Percentiles rank a stretch among this genome's conserved stretches.
These are phyloP conservation scores for Rattus rattus DNA, from an alignment of 2,113 vertebrate genomes.

Conservation along the genomic window DNA sequence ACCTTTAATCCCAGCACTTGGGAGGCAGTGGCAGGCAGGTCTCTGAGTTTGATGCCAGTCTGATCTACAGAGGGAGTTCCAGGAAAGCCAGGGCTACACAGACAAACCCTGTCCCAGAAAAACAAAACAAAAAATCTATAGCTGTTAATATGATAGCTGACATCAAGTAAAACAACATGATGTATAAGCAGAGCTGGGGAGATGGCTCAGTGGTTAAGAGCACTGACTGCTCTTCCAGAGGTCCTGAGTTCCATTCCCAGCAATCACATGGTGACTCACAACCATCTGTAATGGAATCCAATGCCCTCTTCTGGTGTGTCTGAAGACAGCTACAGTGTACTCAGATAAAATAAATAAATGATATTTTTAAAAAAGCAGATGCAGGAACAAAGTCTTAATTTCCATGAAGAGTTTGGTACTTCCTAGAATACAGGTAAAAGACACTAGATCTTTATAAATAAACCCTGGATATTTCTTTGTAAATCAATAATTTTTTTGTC, in stretches of 20 bases:
- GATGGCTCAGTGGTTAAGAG: too few relatives aligned
- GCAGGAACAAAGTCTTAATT: conserved; percentile 30
- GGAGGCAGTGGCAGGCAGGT: not conserved
- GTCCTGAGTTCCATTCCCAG: too few relatives aligned
- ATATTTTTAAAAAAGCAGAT: not conserved
- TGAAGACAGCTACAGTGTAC: too few relatives aligned
- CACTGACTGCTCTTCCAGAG: too few relatives aligned
- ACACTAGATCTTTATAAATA: not conserved
- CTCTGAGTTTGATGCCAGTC: not conserved
- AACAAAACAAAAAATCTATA: not conserved
- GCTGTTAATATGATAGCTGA: conserved; percentile 31
- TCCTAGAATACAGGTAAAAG: not conserved
- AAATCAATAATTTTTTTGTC: not conserved
- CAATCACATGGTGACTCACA: too few relatives aligned
- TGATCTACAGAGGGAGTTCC: not conserved
- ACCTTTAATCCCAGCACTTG: not conserved
- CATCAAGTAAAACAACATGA: conserved; percentile 42
- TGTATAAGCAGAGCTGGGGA: not conserved
- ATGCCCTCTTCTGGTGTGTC: too few relatives aligned
- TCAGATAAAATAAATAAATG: too few relatives aligned
- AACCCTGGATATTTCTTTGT: not conserved
- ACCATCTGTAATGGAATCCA: too few relatives aligned
- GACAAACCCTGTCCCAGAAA: not conserved
- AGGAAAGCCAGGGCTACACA: not conserved
- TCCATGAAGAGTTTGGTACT: conserved; percentile 45